phyloP scores from a whole-genome alignment of 2,113 vertebrate genomes.

The Sisor rabdophorus region DNA sequence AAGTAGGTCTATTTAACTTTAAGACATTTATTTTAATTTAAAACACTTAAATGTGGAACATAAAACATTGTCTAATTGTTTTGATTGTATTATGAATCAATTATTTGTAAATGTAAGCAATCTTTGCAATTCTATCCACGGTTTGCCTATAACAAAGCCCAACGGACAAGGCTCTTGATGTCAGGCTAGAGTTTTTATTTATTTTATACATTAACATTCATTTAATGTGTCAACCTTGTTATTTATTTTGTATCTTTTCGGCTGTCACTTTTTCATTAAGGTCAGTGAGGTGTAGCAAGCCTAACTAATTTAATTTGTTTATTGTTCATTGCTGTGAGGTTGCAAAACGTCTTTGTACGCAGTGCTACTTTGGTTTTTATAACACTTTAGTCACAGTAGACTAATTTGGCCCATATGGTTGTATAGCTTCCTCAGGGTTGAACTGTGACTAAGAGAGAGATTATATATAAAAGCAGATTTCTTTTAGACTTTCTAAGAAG shows the following conservation, averaged over 20 bases:
- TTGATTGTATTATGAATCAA: no score
- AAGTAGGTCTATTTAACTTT: no score
- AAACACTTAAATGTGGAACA: no score
- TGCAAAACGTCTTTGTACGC: slow-evolving; percentile 23
- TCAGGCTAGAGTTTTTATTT: no score
- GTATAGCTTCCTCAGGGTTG: slow-evolving; percentile 27
- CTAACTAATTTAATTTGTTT: slow-evolving; percentile 29
- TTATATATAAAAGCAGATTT: background rate
- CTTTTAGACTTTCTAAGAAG: slow-evolving; percentile 27
- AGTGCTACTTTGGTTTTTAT: slow-evolving; percentile 22
- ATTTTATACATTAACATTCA: no score
- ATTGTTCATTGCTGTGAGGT: slow-evolving; percentile 19
- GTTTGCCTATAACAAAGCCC: no score
- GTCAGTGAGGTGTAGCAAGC: slow-evolving; percentile 26
- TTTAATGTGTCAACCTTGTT: background rate
- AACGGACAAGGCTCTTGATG: no score
- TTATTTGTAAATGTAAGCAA: no score
- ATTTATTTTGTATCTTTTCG: slow-evolving; percentile 27
- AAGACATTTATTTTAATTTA: no score
- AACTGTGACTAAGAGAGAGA: slow-evolving; percentile 33
- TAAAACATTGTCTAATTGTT: no score
- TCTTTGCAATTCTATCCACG: no score
- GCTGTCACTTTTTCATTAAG: slow-evolving; percentile 27
- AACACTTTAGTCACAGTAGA: slow-evolving; percentile 38
- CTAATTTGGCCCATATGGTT: slow-evolving; percentile 39